These are phyloP conservation scores for Astyanax mexicanus DNA, from an alignment of 2,797 vertebrate species.

Conservation along the genomic window DNA sequence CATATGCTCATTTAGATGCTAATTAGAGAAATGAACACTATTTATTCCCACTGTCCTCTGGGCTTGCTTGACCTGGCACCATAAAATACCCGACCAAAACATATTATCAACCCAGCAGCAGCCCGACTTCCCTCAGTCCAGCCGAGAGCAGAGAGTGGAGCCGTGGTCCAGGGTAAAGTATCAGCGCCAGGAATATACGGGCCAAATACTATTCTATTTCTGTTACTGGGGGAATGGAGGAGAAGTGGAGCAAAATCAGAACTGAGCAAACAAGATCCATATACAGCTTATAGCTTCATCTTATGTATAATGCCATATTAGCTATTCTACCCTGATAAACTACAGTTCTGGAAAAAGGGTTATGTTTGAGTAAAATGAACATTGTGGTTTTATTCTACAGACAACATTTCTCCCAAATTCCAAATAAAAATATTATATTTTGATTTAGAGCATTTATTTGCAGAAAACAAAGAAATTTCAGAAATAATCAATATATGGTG, in stretches of 20 bases:
- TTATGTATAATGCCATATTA: too few species aligned
- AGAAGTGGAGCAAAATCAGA: not conserved
- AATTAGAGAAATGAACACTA: conserved; percentile 58
- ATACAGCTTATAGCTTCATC: too few species aligned
- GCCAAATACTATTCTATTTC: too few species aligned
- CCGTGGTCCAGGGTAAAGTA: not conserved
- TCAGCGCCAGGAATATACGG: not conserved
- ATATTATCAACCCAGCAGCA: conserved; percentile 26
- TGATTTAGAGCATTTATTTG: too few species aligned
- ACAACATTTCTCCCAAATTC: too few species aligned
- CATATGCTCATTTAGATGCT: conserved; percentile 59
- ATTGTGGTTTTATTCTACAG: too few species aligned
- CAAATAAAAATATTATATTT: too few species aligned
- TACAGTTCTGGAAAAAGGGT: too few species aligned
- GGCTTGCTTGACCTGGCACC: conserved; percentile 44
- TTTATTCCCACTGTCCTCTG: conserved; percentile 48
- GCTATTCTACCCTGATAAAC: too few species aligned
- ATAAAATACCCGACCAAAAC: conserved; percentile 48
- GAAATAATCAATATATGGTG: too few species aligned
- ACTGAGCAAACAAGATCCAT: not conserved
- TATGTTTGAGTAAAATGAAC: too few species aligned
- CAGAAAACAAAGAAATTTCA: too few species aligned
- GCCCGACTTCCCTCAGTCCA: conserved; percentile 17
- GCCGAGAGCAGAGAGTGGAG: not conserved
- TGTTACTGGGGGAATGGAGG: not conserved